Evolutionary conservation across 1,140 invertebrate genomes (phyloP).

Genomic region (Bradynema listronoti): DNA sequence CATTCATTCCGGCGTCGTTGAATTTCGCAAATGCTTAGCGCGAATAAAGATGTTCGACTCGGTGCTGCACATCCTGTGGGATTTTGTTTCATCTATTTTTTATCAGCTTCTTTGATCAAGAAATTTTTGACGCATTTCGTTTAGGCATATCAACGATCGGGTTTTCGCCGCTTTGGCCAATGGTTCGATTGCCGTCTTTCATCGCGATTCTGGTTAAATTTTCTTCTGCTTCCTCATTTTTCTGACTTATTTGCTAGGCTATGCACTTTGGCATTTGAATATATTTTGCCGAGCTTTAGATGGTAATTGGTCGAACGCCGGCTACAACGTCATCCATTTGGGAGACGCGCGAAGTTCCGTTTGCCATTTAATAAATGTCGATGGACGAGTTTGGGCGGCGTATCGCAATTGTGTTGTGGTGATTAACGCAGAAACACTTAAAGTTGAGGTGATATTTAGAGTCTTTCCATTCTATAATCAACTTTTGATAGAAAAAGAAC

Average conservation of each 20-base stretch:
- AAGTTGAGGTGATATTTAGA: slow-evolving; percentile 65
- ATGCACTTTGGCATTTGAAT: slow-evolving; percentile 8
- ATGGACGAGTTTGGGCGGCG: slow-evolving; percentile 90
- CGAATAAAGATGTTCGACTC: slow-evolving; percentile 66
- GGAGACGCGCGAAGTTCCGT: slow-evolving; percentile 82
- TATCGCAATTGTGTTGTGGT: slow-evolving; percentile 92
- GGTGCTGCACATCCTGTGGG: slow-evolving; percentile 72
- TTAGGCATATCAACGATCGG: slow-evolving; percentile 79
- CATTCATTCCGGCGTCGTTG: slow-evolving; percentile 83
- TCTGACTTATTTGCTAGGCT: slow-evolving; percentile 6
- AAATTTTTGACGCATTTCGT: slow-evolving; percentile 20
- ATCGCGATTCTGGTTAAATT: slow-evolving; percentile 65
- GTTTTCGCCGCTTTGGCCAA: slow-evolving; percentile 90
- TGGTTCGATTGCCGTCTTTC: slow-evolving; percentile 87
- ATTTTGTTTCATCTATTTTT: slow-evolving; percentile 38
- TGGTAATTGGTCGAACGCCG: slow-evolving; percentile 85
- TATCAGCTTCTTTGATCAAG: too few species aligned
- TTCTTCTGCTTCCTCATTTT: background rate
- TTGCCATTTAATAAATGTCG: slow-evolving; percentile 73
- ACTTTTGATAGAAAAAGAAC: too few species aligned
- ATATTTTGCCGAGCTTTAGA: slow-evolving; percentile 61
- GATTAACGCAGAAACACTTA: slow-evolving; percentile 75
- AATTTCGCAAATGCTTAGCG: slow-evolving; percentile 83
- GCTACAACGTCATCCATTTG: slow-evolving; percentile 84
- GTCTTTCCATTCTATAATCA: too few species aligned